Conservation (phyloP, 2,888 invertebrate genomes). For the Drosophila lutescens region DNA sequence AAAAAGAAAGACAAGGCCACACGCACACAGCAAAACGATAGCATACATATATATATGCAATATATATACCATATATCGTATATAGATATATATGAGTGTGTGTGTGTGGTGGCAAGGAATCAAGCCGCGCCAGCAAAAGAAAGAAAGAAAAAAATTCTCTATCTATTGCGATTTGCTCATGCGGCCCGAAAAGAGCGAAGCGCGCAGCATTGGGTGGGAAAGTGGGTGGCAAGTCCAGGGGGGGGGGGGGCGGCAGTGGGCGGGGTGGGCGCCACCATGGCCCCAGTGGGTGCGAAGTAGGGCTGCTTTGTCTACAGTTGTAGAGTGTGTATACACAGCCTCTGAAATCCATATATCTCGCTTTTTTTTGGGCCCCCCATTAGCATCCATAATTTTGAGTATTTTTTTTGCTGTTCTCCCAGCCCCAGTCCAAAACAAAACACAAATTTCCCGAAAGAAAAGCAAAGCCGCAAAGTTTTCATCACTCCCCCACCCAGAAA, state of each 20-base stretch:
- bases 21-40: conserved; percentile 7
- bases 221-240: conserved; percentile 12
- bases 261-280: conserved; percentile 44
- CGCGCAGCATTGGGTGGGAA: conserved; percentile 52
- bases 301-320: conserved; percentile 48
- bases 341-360: conserved; percentile 23
- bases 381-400: conserved; percentile 46
- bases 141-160: conserved; percentile 80
- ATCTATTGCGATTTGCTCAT: conserved; percentile 82
- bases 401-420: background rate
- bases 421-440: conserved; percentile 21
- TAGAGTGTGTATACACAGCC: conserved; percentile 35
- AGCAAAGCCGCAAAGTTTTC: conserved; percentile 45
- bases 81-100: background rate
- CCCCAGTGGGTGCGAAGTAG: conserved; percentile 65
- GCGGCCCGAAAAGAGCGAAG: conserved; percentile 76
- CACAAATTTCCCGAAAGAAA: conserved; percentile 36
- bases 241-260: conserved; percentile 4
- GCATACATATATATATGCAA: conserved; percentile 6
- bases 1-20: conserved; percentile 48
- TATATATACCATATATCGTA: conserved; percentile 5
- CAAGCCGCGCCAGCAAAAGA: conserved; percentile 56
- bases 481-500: conserved; percentile 7
- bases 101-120: conserved; percentile 57
- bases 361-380: conserved; percentile 34